phyloP scores from a whole-genome alignment of 2,888 invertebrate genomes.

The Drosophila neotestacea region DNA sequence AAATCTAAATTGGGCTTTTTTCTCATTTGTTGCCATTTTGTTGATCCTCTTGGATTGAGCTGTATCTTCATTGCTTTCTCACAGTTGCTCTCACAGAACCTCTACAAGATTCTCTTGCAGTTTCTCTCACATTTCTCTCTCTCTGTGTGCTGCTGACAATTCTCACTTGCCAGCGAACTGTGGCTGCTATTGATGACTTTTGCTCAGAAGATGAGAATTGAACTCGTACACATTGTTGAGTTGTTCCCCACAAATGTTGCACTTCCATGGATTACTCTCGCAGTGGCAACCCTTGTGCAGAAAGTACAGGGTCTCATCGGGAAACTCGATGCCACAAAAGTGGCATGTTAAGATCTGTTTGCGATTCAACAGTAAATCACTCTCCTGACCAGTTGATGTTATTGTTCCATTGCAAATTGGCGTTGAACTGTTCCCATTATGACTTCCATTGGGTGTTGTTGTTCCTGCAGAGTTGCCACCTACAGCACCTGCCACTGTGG shows the following conservation, averaged over 20 bases:
- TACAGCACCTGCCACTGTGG: background rate
- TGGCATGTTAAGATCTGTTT: slow-evolving; percentile 90
- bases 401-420: slow-evolving; percentile 88
- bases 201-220: slow-evolving; percentile 97
- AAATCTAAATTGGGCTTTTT: slow-evolving; percentile 15
- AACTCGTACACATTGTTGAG: slow-evolving; percentile 98
- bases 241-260: slow-evolving; percentile 98
- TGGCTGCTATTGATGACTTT: slow-evolving; percentile 92
- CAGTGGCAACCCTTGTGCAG: slow-evolving; percentile 99
- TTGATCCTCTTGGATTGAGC: slow-evolving; percentile 24
- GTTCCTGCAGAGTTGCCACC: slow-evolving; percentile 17
- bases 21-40: background rate
- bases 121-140: background rate
- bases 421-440: slow-evolving; percentile 73
- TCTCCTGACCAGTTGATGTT: slow-evolving; percentile 90
- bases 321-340: slow-evolving; percentile 97
- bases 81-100: background rate
- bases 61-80: slow-evolving; percentile 10
- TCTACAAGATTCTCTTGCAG: background rate
- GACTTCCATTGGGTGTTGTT: background rate
- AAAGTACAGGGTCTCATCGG: slow-evolving; percentile 97
- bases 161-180: slow-evolving; percentile 65
- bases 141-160: slow-evolving; percentile 20
- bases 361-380: slow-evolving; percentile 85
- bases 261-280: slow-evolving; percentile 98